Base-by-base conservation (phyloP, 2,888 invertebrate genomes). In the Rhagonycha lutea region DNA sequence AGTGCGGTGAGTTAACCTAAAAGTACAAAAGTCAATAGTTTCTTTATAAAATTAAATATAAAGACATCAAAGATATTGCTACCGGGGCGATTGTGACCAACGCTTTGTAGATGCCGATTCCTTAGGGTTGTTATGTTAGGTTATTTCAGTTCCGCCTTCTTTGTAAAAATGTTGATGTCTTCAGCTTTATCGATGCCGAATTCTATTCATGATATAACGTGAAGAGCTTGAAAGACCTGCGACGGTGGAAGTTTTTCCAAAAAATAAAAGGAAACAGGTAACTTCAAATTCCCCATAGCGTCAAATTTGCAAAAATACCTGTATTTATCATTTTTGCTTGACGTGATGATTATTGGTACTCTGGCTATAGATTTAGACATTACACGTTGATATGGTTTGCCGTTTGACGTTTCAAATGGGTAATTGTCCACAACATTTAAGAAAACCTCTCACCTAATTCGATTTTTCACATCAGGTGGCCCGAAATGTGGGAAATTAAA, bases 51-150 rank as follows among this genome's bases (percentile, higher is more conserved):
- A 72, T 73, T 32, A 67, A 68, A 75, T 61, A 77, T 78, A 79
- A 79, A 79, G 72, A 78, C 75, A 76, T 74, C 75, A 79, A 78
- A 74, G 26, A 76, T 78, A 47, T 68, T 67, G 77, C 79, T 78
- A 78, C 77, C 74, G 77, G 72, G 67, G 73, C 70, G 23, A 72
- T 71, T 77, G 72, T 70, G 69, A 72, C 60, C n/a, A 62, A 68
- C n/a, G 18, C 78, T 78, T 78, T 78, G 78, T 70, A 24, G 26
- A 75, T 68, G 73, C 78, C 78, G 78, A 72, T 61, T 65, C 68
- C 72, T 74, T 61, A 26, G 73, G 77, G 65, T 65, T 77, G 77
- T 77, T 74, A 68, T 72, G 74, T 74, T 77, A 74, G 71, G 77
- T 74, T 74, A 67, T 73, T 47, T 69, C 69, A 72, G 74, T 68